These are phyloP conservation scores for Xylota sylvarum DNA, from an alignment of 2,888 invertebrate genomes.

Conservation along the genomic window DNA sequence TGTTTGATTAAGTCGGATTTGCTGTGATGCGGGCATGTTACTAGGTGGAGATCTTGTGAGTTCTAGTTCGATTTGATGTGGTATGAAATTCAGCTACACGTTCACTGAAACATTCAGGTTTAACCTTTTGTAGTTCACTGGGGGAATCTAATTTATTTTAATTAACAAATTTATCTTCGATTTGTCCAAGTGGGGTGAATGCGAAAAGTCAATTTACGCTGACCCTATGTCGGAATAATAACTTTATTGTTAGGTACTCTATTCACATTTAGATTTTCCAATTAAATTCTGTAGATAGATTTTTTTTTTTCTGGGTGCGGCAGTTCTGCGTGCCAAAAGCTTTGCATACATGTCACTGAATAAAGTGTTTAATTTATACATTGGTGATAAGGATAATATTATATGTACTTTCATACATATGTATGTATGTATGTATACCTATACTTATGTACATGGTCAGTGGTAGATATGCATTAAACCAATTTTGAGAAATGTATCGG, in stretches of 20 bases:
- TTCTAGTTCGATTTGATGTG: slow-evolving; percentile 3
- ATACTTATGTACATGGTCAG: too few species aligned
- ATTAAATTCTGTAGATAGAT: too few species aligned
- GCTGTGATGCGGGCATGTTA: neutral
- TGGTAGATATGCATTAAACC: too few species aligned
- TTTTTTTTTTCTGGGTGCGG: neutral
- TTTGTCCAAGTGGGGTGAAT: slow-evolving; percentile 51
- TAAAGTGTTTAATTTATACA: too few species aligned
- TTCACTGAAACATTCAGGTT: slow-evolving; percentile 36
- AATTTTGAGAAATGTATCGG: too few species aligned
- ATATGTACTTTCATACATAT: too few species aligned
- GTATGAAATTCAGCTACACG: neutral
- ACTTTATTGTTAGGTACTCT: slow-evolving; percentile 3
- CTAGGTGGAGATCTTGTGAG: slow-evolving; percentile 5
- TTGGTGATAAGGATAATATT: too few species aligned
- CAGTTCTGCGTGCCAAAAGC: neutral
- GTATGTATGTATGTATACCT: too few species aligned
- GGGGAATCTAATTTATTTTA: slow-evolving; percentile 50
- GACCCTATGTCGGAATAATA: slow-evolving; percentile 16
- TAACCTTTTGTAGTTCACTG: neutral
- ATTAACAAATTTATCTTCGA: slow-evolving; percentile 47
- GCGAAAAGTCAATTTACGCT: slow-evolving; percentile 44
- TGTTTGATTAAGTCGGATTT: too few species aligned
- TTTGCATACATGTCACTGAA: too few species aligned
- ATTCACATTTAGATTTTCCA: neutral